Conservation (phyloP, 37 sponge, comb jelly and placozoan species). For the Spongia lamella region DNA sequence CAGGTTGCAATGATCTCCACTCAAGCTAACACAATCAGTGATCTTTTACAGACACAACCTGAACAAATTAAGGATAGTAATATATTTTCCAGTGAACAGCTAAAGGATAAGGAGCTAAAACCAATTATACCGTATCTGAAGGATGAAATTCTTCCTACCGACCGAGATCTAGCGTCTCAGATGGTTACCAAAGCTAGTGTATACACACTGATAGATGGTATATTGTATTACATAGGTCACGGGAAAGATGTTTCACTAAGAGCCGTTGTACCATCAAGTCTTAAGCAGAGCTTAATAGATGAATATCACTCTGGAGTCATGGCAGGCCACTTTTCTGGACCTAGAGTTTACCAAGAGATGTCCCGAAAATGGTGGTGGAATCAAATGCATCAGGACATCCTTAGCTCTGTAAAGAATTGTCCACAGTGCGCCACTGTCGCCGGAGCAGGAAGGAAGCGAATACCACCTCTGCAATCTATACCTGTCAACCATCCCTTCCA, state of each 20-base stretch:
- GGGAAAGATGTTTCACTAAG: too few species aligned
- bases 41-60: too few species aligned
- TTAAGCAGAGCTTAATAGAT: neutral
- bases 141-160: neutral
- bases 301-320: neutral
- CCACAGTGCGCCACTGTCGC: too few species aligned
- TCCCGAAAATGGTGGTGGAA: conserved; percentile 9
- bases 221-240: conserved; percentile 2
- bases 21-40: too few species aligned
- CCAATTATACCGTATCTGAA: neutral
- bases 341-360: neutral
- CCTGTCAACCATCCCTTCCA: neutral
- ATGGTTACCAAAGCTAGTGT: neutral
- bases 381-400: neutral
- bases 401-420: too few species aligned
- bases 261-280: conserved; percentile 1
- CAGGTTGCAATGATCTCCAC: too few species aligned
- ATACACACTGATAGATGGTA: neutral
- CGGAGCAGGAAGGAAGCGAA: neutral
- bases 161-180: too few species aligned
- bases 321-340: too few species aligned
- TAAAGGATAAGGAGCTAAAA: too few species aligned
- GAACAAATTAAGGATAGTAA: too few species aligned
- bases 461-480: conserved; percentile 7
- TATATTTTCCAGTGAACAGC: too few species aligned